These are phyloP conservation scores for Paragorgia papillata DNA, from an alignment of 92 coral and sea anemone genomes.

Conservation along the genomic window DNA sequence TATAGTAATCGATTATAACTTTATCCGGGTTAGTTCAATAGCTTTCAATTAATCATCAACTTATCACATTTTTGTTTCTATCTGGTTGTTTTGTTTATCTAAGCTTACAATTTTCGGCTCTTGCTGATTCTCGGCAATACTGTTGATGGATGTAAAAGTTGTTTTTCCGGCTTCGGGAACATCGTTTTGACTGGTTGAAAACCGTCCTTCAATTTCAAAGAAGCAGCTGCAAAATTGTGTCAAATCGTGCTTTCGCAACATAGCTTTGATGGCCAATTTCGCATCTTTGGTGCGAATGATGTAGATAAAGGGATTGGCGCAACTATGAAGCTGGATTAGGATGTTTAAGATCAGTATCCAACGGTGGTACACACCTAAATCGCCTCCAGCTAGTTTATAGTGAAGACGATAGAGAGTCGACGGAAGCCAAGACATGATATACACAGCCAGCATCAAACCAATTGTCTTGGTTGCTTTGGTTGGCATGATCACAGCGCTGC, in stretches of 20 bases:
- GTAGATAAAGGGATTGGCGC: slow-evolving; percentile 29
- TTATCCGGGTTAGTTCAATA: too few species aligned
- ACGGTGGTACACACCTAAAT: slow-evolving; percentile 6
- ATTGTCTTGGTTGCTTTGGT: slow-evolving; percentile 33
- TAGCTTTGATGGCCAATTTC: not conserved
- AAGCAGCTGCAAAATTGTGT: too few species aligned
- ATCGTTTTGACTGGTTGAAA: too few species aligned
- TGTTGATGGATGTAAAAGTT: too few species aligned
- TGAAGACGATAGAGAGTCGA: slow-evolving; percentile 19
- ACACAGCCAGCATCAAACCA: slow-evolving; percentile 25
- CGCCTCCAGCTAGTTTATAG: slow-evolving; percentile 9
- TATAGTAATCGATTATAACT: too few species aligned
- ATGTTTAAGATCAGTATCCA: slow-evolving; percentile 10
- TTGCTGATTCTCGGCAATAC: too few species aligned
- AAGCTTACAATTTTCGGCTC: too few species aligned
- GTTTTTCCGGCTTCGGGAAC: too few species aligned
- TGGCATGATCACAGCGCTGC: not conserved
- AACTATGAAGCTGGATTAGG: slow-evolving; percentile 22
- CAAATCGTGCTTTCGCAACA: not conserved
- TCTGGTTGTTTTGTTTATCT: too few species aligned
- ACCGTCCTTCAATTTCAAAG: too few species aligned
- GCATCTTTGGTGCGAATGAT: slow-evolving; percentile 1
- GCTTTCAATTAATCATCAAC: too few species aligned
- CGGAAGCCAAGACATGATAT: slow-evolving; percentile 28
- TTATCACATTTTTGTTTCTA: too few species aligned